Conservation (phyloP, 1,140 invertebrate genomes). For the Hydropsyche tenuis region DNA sequence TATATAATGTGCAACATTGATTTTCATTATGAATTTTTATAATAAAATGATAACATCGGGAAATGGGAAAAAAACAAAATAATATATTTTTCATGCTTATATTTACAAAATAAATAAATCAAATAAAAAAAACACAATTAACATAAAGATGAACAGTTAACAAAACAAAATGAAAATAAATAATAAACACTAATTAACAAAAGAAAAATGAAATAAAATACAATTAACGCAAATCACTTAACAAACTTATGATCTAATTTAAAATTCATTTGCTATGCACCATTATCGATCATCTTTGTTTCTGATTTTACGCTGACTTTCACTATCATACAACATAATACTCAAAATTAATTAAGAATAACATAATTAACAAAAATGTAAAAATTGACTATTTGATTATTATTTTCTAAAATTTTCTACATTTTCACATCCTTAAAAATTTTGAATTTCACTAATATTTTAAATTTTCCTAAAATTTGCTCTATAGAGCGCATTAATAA, state of each 20-base stretch:
- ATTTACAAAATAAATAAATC: constrained; percentile 53
- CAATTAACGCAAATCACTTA: constrained; percentile 41
- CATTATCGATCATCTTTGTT: not conserved
- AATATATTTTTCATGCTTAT: constrained; percentile 61
- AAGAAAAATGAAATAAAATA: constrained; percentile 32
- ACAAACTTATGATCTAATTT: constrained; percentile 22
- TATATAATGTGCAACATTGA: too few species aligned
- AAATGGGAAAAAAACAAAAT: constrained; percentile 60
- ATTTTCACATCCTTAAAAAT: not conserved
- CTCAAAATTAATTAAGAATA: not conserved
- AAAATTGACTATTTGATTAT: constrained; percentile 8
- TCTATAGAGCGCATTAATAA: not conserved
- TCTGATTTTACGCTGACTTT: not conserved
- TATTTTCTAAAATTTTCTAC: not conserved
- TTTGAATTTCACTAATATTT: not conserved
- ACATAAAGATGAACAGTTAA: constrained; percentile 35
- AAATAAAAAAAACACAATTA: constrained; percentile 49
- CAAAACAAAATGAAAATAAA: constrained; percentile 46
- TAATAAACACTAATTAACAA: constrained; percentile 50
- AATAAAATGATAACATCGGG: too few species aligned
- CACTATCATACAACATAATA: not conserved
- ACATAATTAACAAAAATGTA: not conserved
- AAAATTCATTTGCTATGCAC: constrained; percentile 12
- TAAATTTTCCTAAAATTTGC: not conserved
- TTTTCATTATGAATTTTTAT: too few species aligned